These are phyloP conservation scores for Nephrotoma appendiculata DNA, from an alignment of 2,888 invertebrate species.

Conservation along the genomic window DNA sequence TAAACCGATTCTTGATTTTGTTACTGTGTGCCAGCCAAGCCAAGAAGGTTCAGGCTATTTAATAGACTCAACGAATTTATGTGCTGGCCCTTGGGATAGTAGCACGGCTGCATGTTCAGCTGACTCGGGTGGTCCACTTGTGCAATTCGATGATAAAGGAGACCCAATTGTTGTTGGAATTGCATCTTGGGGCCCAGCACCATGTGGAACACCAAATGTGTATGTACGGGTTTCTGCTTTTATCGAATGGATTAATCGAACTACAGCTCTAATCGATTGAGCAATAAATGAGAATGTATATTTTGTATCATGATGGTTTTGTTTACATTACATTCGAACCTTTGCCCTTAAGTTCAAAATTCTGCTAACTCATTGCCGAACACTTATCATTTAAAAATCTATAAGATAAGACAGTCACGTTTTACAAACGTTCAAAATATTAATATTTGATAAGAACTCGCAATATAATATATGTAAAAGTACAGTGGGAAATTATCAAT, in stretches of 20 bases:
- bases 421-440: no score
- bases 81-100: constrained; percentile 30
- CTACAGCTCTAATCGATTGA: neutral
- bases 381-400: no score
- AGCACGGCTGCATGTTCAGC: constrained; percentile 35
- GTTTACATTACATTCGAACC: no score
- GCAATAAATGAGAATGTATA: neutral
- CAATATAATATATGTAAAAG: no score
- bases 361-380: no score
- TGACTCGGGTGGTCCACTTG: constrained; percentile 29
- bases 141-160: constrained; percentile 15
- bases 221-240: constrained; percentile 26
- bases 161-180: constrained; percentile 25
- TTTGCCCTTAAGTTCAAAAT: no score
- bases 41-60: constrained; percentile 7
- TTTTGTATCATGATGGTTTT: no score
- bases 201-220: constrained; percentile 27
- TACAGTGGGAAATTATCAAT: no score
- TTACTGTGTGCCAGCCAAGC: neutral
- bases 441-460: no score
- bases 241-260: constrained; percentile 2
- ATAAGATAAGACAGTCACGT: no score
- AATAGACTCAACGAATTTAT: constrained; percentile 27
- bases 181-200: constrained; percentile 36
- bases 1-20: neutral